Percentiles rank a stretch among this genome's conserved stretches.
These are phyloP conservation scores for Danio jaintianensis DNA, from an alignment of 2,797 vertebrate species.

Conservation along the genomic window DNA sequence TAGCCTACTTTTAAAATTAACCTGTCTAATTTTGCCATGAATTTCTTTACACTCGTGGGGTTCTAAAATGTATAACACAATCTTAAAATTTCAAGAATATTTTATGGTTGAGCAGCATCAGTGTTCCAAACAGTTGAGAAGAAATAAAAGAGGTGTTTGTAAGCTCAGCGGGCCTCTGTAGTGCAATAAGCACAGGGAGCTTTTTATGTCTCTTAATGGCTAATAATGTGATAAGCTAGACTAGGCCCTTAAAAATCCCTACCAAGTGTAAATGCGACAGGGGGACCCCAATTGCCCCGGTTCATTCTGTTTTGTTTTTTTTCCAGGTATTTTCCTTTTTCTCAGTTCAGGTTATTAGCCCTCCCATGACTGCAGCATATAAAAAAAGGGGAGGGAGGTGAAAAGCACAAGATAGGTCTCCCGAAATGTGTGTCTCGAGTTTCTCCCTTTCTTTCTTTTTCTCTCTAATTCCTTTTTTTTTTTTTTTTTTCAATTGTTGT, in stretches of 20 bases:
- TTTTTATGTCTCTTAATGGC: slow-evolving; percentile 93
- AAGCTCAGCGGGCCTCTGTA: slow-evolving; percentile 86
- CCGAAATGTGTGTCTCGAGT: slow-evolving; percentile 76
- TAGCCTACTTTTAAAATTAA: not conserved
- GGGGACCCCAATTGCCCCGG: slow-evolving; percentile 92
- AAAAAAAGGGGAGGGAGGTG: slow-evolving; percentile 76
- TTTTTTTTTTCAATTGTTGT: slow-evolving; percentile 80
- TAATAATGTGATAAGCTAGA: slow-evolving; percentile 97
- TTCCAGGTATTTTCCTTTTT: slow-evolving; percentile 85
- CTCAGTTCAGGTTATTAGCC: slow-evolving; percentile 91
- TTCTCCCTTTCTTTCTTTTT: slow-evolving; percentile 14
- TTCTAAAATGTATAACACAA: not conserved
- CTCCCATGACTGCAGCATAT: slow-evolving; percentile 89
- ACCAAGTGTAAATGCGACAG: slow-evolving; percentile 89
- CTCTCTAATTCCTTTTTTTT: slow-evolving; percentile 68
- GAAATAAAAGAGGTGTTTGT: slow-evolving; percentile 90
- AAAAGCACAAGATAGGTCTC: slow-evolving; percentile 78
- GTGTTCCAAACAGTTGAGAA: slow-evolving; percentile 69
- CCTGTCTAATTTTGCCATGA: not conserved
- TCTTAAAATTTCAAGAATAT: slow-evolving; percentile 4
- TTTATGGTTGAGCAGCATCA: slow-evolving; percentile 69
- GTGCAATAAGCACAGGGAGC: slow-evolving; percentile 87
- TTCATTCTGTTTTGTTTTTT: slow-evolving; percentile 84
- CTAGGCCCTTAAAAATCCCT: slow-evolving; percentile 86
- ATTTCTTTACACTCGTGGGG: not conserved